These are phyloP conservation scores for Percopsis transmontana DNA, from an alignment of 2,113 vertebrate genomes.

Conservation along the genomic window DNA sequence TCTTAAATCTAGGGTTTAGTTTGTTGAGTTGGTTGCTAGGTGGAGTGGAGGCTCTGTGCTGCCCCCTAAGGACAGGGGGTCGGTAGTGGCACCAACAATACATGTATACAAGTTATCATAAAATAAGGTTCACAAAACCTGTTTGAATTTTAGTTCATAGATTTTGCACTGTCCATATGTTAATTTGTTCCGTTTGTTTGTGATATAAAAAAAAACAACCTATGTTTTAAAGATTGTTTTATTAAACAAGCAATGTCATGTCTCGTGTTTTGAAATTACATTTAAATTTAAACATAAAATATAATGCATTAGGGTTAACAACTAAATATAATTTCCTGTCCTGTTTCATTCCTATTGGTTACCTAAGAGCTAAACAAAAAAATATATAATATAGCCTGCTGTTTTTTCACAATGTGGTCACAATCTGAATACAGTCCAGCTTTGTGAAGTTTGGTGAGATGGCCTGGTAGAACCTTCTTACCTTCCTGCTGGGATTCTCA, in stretches of 20 bases:
- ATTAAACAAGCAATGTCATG: conserved; percentile 49
- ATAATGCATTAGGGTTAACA: conserved; percentile 36
- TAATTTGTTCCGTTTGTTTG: conserved; percentile 39
- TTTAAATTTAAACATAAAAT: conserved; percentile 62
- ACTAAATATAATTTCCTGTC: conserved; percentile 56
- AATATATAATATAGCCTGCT: conserved; percentile 65
- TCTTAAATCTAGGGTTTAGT: conserved; percentile 24
- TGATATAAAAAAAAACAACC: conserved; percentile 45
- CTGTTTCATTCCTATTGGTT: conserved; percentile 1
- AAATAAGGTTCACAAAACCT: conserved; percentile 47
- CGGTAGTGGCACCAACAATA: conserved; percentile 31
- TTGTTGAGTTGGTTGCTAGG: conserved; percentile 43
- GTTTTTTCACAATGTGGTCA: conserved; percentile 57
- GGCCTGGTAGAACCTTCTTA: conserved; percentile 69
- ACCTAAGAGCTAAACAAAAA: conserved; percentile 66
- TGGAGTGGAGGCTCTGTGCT: conserved; percentile 50
- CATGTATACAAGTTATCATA: conserved; percentile 34
- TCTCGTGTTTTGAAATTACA: conserved; percentile 55
- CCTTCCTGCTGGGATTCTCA: conserved; percentile 78
- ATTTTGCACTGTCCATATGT: conserved; percentile 70
- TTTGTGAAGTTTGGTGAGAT: conserved; percentile 50
- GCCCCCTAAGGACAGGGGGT: conserved; percentile 33
- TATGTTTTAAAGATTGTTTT: conserved; percentile 73
- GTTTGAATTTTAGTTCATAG: conserved; percentile 58
- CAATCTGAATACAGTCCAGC: conserved; percentile 27